Base-by-base conservation (phyloP, 2,888 invertebrate genomes). In the Drosophila pegasa region DNA sequence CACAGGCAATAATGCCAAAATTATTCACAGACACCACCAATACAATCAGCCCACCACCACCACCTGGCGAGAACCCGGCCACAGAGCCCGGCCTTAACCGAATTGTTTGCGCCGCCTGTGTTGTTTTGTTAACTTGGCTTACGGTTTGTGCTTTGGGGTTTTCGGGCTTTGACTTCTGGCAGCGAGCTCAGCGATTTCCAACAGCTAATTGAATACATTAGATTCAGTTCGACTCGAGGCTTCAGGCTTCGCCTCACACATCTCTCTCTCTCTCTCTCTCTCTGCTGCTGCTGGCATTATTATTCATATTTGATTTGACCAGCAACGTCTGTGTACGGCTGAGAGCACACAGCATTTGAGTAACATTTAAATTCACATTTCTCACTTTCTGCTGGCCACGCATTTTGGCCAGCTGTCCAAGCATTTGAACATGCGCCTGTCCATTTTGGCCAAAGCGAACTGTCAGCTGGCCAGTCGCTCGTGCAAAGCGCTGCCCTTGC, bases 1-100 rank as follows among this genome's bases (percentile, higher is more conserved):
- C 83, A 87, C 83, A 85, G 83, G 83, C 83, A 83, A 83, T 83
- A 83, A 83, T 83, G 83, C 86, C 86, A 75, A 83, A 83, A 83
- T 89, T 83, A 83, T 83, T 83, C 83, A 83, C 83, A 89, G 89
- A 89, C 83, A 82, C 88, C 88, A 72, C 64, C 87, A 65, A 79
- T 58, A 76, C 80, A 65, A 78, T 71, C 75, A 78, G 52, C 62
- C 29, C 22, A 25, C 38, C 18, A 16, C 29, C 22, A 25, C 38
- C 18, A 16, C 51, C 50, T 12, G 22, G 16, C 22, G 22, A 7
- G 33, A 1, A 45, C 80, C 51, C 57, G 64, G 43, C 57, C 66
- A 43, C 66, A 43, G 57, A 37, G 37, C 41, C 43, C 29, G 25
- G 40, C 52, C 51, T 25, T 51, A 58, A 55, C 75, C 68, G 45